Conservation (phyloP, 2,113 vertebrate genomes). For the Gymnorhina tibicen region DNA sequence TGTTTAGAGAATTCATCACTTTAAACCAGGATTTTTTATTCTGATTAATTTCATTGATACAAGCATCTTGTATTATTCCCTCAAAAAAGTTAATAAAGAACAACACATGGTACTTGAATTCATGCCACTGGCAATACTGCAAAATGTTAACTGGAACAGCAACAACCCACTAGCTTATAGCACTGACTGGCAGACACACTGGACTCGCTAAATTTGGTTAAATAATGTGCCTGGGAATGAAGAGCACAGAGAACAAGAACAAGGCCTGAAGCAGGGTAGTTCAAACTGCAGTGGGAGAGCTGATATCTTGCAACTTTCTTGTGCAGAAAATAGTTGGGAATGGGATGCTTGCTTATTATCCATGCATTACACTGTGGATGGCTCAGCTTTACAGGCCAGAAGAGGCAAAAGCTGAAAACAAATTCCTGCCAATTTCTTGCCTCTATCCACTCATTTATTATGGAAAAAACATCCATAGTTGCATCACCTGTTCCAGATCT, state of each 20-base stretch:
- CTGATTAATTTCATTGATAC: background rate
- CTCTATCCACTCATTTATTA: background rate
- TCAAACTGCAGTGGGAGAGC: background rate
- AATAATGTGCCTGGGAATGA: background rate
- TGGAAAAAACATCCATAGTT: background rate
- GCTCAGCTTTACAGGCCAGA: background rate
- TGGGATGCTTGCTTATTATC: background rate
- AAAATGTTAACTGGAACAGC: background rate
- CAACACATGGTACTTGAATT: background rate
- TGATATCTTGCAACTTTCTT: background rate
- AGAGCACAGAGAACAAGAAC: background rate
- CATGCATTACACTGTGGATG: background rate
- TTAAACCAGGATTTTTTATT: background rate
- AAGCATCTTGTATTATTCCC: background rate
- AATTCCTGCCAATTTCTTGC: background rate
- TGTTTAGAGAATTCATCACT: background rate
- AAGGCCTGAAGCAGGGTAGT: background rate
- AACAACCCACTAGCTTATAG: background rate
- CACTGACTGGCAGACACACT: background rate
- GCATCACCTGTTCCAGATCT: background rate
- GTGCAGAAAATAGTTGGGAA: background rate
- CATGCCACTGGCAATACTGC: background rate
- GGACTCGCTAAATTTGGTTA: background rate
- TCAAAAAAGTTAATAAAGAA: background rate
- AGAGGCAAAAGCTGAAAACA: background rate